Base-by-base conservation (phyloP, 2,888 invertebrate species). In the Scrobipalpa costella region DNA sequence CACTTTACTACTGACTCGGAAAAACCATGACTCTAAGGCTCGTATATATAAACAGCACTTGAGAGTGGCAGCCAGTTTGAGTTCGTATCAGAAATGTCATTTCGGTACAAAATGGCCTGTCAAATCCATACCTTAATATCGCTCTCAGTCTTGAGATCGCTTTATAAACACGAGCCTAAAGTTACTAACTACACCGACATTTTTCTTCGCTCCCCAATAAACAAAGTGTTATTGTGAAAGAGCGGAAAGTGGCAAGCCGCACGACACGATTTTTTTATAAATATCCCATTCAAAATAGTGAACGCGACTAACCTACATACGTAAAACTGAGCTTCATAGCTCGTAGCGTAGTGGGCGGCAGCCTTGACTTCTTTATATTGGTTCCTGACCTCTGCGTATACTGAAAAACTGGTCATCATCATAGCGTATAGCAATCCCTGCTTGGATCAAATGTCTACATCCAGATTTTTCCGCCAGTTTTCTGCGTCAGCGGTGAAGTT, bases 231-330 rank as follows among this genome's bases (percentile, higher is more conserved):
- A 63, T 82, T 80, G 78, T 78, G 82, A 75, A 81, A 84, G 69
- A 71, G 63, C 77, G 75, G 74, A 78, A 80, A 81, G 81, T 79
- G 79, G 77, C 72, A 73, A 76, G 73, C 74, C 71, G 67, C 69
- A 71, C 57, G 57, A 73, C 71, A 65, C 68, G 70, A 68, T 67
- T 64, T 66, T 78, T 74, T 77, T 83, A 83, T 78, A 81, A 80
- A 79, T 78, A 57, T 19, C 57, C 21, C 57, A 57, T 57, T 57
- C 38, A 57, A 57, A 57, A 57, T 57, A 57, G 57, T 57, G 57
- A 36, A 57, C 57, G 55, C 27, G 55, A 0, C 55, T 55, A 55
- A 55, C 55, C 55, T n/a, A 55, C 27, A n/a, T 55, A 34, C 55
- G 34, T n/a, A 13, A 11, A 13, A 6, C 21, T 13, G 44, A 44